These are phyloP conservation scores for Gorsachius goisagi DNA, from an alignment of 2,113 vertebrate species.

Conservation along the genomic window DNA sequence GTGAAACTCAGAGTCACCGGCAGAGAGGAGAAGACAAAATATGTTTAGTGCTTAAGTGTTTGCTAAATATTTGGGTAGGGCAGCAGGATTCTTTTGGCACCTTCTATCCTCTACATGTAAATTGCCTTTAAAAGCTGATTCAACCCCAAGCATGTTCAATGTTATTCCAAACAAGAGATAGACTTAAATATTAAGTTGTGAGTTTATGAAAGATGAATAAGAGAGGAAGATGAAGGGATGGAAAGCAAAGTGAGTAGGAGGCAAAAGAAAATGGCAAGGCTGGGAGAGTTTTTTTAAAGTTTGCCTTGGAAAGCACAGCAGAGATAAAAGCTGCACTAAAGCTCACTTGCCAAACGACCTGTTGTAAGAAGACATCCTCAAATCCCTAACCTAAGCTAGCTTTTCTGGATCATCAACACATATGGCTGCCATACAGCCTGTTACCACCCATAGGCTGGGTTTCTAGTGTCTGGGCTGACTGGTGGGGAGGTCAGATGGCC, in stretches of 20 bases:
- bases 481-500: background rate
- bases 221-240: background rate
- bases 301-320: background rate
- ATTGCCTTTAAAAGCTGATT: background rate
- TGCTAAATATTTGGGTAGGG: background rate
- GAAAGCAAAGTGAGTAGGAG: background rate
- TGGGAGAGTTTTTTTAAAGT: background rate
- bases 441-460: background rate
- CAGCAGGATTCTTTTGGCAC: rapidly evolving
- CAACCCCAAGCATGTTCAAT: background rate
- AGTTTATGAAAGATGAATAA: background rate
- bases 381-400: background rate
- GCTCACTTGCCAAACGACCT: background rate
- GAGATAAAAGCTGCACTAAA: background rate
- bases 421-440: background rate
- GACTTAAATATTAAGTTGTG: background rate
- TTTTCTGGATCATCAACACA: background rate
- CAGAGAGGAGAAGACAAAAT: background rate
- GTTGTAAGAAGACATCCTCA: background rate
- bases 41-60: background rate
- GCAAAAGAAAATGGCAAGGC: background rate
- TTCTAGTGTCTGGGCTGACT: background rate
- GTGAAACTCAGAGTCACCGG: background rate
- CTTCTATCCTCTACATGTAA: background rate
- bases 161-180: background rate